These are phyloP conservation scores for Tinamus major DNA, from an alignment of 2,797 vertebrate species.

Conservation along the genomic window DNA sequence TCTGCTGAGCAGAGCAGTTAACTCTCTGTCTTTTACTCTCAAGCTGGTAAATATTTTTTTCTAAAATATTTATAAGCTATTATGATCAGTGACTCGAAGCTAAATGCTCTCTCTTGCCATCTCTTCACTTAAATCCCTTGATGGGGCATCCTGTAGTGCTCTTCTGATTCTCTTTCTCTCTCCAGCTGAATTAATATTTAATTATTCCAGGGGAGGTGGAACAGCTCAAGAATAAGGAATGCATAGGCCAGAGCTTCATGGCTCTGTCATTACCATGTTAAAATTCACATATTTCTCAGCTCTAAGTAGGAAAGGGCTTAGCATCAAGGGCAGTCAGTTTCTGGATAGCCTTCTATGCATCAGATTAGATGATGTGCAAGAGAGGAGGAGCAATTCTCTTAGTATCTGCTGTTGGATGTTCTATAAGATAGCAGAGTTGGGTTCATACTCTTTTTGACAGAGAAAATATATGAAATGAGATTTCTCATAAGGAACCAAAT, in stretches of 20 bases:
- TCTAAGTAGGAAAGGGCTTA: neutral
- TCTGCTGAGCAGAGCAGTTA: neutral
- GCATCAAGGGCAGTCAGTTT: neutral
- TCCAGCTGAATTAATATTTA: slow-evolving; percentile 19
- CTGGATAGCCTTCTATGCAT: neutral
- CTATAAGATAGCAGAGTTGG: neutral
- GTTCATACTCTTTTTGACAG: neutral
- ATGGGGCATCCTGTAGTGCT: neutral
- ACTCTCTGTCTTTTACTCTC: neutral
- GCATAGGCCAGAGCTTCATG: neutral
- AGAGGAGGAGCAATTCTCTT: neutral
- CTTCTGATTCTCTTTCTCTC: neutral
- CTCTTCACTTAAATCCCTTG: neutral
- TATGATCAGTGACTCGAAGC: slow-evolving; percentile 31
- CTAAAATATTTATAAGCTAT: slow-evolving; percentile 46
- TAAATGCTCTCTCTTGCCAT: neutral
- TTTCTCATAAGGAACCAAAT: neutral
- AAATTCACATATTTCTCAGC: neutral
- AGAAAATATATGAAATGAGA: neutral
- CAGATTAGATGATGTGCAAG: neutral
- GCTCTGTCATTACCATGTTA: neutral
- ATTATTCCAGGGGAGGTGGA: neutral
- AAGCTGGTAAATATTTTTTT: neutral
- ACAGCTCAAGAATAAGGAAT: slow-evolving; percentile 1
- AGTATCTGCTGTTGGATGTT: neutral